Base-by-base conservation (phyloP, 1,140 invertebrate genomes). In the Aleiodes sp. region DNA sequence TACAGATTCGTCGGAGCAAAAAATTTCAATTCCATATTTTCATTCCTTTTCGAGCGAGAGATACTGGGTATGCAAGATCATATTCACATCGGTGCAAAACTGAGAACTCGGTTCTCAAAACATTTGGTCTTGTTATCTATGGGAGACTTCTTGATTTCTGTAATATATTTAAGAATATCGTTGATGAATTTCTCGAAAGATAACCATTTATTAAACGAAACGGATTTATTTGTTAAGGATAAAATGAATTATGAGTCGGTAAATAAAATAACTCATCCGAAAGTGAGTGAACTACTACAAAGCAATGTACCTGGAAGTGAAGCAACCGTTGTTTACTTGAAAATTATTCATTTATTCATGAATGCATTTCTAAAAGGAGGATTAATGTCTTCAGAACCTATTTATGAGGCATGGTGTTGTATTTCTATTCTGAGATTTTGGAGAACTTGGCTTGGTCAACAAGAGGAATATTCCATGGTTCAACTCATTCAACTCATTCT, bases 201-300 rank as follows among this genome's bases (percentile, higher is more conserved):
- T 57, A 67, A 71, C 21, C 70, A 71, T 35, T 56, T 21, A 19
- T 70, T 71, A 64, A 69, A 29, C 28, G 24, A 68, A 29, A 69
- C 62, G 37, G 68, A 73, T 31, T 33, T 73, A 10, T 56, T 31
- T 7, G 4, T 41, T 10, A 73, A 70, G 59, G 64, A 70, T 33
- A 70, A 70, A 68, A 73, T 70, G 72, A 73, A 70, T 52, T 70
- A 67, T 43, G 14, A 24, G 14, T 71, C 71, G 0, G 68, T 70
- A 61, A 2, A 52, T 19, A 73, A 64, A 66, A 67, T 70, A 24
- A 65, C 66, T 67, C 43, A 74, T 59, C 59, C 62, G 10, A 61
- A 56, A 64, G 35, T 66, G 2, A 37, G 16, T 10, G 29, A 33
- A 33, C 52, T 68, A 28, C 46, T 68, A 19, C 43, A 52, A 65